Percentiles rank a stretch among this genome's conserved stretches.
These are phyloP conservation scores for Hymenochirus boettgeri DNA, from an alignment of 2,113 vertebrate genomes.

Conservation along the genomic window DNA sequence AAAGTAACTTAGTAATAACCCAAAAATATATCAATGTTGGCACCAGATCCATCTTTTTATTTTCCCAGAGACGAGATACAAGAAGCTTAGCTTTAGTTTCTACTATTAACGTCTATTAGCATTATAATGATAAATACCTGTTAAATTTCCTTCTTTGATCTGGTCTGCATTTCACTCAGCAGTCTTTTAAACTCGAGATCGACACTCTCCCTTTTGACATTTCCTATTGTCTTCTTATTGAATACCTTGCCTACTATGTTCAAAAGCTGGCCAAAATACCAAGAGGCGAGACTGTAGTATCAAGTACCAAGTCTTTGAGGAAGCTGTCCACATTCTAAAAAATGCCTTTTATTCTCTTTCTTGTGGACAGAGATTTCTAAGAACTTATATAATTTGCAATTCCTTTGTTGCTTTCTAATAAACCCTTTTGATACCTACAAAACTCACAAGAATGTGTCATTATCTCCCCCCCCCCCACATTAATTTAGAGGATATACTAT, in stretches of 20 bases:
- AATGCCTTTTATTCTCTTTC: slow-evolving; percentile 72
- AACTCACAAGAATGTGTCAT: too few relatives aligned
- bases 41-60: slow-evolving; percentile 9
- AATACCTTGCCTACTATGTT: slow-evolving; percentile 63
- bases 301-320: slow-evolving; percentile 62
- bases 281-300: slow-evolving; percentile 61
- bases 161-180: slow-evolving; percentile 63
- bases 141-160: slow-evolving; percentile 70
- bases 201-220: slow-evolving; percentile 62
- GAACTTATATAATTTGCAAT: neutral
- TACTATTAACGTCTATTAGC: slow-evolving; percentile 63
- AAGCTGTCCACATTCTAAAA: slow-evolving; percentile 66
- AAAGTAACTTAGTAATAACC: slow-evolving; percentile 8
- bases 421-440: too few relatives aligned
- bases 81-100: slow-evolving; percentile 47
- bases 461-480: too few relatives aligned
- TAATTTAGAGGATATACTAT: too few relatives aligned
- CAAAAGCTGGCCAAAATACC: slow-evolving; percentile 56
- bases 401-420: neutral
- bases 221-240: slow-evolving; percentile 64
- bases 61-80: slow-evolving; percentile 34
- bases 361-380: slow-evolving; percentile 45
- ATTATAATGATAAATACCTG: slow-evolving; percentile 64
- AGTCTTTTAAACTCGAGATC: slow-evolving; percentile 62
- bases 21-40: slow-evolving; percentile 24